These are phyloP conservation scores for Acanthaster planci DNA, from an alignment of 35 echinoderm and acorn worm genomes.

Conservation along the genomic window DNA sequence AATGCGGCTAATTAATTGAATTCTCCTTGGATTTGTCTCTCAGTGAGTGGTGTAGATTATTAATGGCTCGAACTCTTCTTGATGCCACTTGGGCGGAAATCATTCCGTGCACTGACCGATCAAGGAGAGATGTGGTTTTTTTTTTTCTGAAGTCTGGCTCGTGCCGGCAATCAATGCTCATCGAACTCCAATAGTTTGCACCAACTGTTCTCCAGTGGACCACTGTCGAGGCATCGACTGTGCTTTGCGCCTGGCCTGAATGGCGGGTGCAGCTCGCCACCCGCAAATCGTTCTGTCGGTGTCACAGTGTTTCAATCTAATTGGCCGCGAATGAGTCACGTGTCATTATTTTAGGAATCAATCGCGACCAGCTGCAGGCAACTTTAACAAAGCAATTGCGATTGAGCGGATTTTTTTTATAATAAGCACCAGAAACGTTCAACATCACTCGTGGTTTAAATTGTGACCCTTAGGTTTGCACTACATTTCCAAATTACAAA, in stretches of 20 bases:
- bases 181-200: conserved; percentile 15
- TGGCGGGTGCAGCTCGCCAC: background rate
- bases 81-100: background rate
- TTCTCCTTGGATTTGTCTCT: background rate
- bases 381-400: background rate
- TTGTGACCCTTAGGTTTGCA: too few relatives aligned
- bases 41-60: background rate
- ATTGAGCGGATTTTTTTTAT: background rate
- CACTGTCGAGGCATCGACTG: too few relatives aligned
- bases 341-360: background rate
- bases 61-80: background rate
- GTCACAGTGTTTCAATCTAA: background rate
- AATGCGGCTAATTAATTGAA: background rate
- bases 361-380: background rate
- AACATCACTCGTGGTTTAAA: too few relatives aligned
- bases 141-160: background rate
- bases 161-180: background rate
- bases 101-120: background rate
- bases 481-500: too few relatives aligned
- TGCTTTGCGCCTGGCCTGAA: background rate
- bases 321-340: background rate
- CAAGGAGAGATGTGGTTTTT: background rate
- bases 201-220: background rate
- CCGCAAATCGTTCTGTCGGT: too few relatives aligned
- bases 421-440: background rate